Evolutionary conservation across 1,140 invertebrate genomes (phyloP), one percentile per base, ranked within the genome.

Genomic region (Bathynomus jamesi): DNA sequence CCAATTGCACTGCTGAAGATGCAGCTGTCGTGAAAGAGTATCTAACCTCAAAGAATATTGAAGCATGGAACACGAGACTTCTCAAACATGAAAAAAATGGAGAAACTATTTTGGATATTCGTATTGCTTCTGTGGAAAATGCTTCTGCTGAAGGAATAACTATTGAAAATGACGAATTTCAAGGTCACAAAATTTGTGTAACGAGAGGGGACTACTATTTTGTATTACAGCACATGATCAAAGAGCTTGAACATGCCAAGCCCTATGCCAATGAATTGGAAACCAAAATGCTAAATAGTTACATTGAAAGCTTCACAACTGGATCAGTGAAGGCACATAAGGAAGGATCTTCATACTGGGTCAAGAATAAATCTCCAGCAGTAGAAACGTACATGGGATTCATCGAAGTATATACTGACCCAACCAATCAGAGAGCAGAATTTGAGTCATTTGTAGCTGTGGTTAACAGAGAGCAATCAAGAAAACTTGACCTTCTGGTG

Each of bases 361-460:
- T 98, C 65, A 90, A 91, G 80, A 91, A 98, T 80, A 95, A 94
- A 13, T 76, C 72, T 10, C 75, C 75, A 13, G 68, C 77, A 31
- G 77, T 76, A 5, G 75, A 76, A 63, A 89, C 88, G 4, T 95
- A 96, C 79, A 94, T 96, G 82, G 95, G 95, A 28, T 97, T 97
- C 80, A 97, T 97, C 79, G 94, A 97, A 83, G 95, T 90, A 0
- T 97, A 96, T 79, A 86, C 92, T 75, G 96, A 98, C 84, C 96
- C 96, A 2, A 91, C 89, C 73, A 95, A 95, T 46, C 89, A 92
- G 70, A 84, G 95, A 63, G 94, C 90, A n/a, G 95, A 98, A 84
- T 98, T 96, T 82, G 95, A 98, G n/a, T 86, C 94, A 3, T 98
- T 98, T 84, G 95, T 96, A 0, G 92, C 95, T 0, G 90, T 95